Evolutionary conservation across 92 coral and sea anemone genomes (phyloP), one percentile per base, ranked within the genome.

Genomic region (Virgularia gustaviana): DNA sequence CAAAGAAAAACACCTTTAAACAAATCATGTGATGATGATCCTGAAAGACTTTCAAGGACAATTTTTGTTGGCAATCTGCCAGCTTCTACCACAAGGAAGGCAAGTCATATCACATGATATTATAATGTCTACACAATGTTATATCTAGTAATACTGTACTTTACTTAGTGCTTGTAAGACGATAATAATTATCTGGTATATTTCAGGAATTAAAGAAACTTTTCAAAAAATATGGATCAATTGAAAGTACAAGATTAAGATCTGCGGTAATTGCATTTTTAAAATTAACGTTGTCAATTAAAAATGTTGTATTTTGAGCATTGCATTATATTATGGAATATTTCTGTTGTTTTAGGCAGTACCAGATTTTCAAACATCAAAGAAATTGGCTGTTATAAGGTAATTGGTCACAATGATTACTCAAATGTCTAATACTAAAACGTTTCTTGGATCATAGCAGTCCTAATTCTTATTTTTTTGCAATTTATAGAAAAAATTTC

Each of bases 41-140:
- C 88, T 5, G 94, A 89, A 42, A 84, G 90, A 80, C 81, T 86
- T 12, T 86, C 77, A 20, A 89, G 96, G 71, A 92, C 98, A 18
- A 63, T 92, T 23, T 92, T 92, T 87, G 94, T 92, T 63, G 98
- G 98, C 20, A 89, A 89, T 81, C 83, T 92, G 8, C 96, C 98
- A 2, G 68, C 83, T 9, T 44, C 96, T 62, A 77, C 86, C 43
- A 81, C 87, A 16, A 82, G 79, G 65, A 92, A 89, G 89, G 98
- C 89, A 18, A 72, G n/a, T 3, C 25, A 33, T 7, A 29, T 18
- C 16, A 24, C n/a, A 27, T 32, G 28, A 0, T 44, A 27, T 16
- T 65, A 3, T 38, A n/a, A n/a, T n/a, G n/a, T n/a, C n/a, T n/a
- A n/a, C n/a, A n/a, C n/a, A n/a, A n/a, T 11, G 4, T 58, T 53